Evolutionary conservation across 2,797 vertebrate genomes (phyloP).

Genomic region (Melopsittacus undulatus): DNA sequence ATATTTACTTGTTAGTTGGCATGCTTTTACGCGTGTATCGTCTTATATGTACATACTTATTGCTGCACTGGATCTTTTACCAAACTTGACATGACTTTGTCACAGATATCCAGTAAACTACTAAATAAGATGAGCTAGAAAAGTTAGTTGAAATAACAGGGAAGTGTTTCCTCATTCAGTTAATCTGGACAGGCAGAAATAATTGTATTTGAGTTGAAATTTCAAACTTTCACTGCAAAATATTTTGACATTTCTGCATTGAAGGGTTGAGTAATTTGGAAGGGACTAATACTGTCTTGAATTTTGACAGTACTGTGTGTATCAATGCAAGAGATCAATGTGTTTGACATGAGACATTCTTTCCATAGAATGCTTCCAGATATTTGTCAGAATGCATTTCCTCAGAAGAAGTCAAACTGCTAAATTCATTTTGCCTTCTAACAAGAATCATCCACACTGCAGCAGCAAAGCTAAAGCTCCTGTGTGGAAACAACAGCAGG

Average conservation of each 20-base stretch:
- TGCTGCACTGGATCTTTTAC: not conserved
- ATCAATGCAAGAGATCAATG: constrained; percentile 28
- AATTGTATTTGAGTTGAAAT: not conserved
- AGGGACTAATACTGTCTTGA: not conserved
- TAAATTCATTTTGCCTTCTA: constrained; percentile 63
- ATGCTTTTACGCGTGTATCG: not conserved
- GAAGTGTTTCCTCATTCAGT: not conserved
- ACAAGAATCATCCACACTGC: not conserved
- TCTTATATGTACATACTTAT: not conserved
- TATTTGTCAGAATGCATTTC: constrained; percentile 60
- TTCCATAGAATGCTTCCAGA: constrained; percentile 34
- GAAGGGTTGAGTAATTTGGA: not conserved
- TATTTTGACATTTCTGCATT: not conserved
- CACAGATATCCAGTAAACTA: not conserved
- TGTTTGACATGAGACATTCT: constrained; percentile 49
- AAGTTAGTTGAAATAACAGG: not conserved
- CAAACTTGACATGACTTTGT: not conserved
- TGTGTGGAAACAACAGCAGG: constrained; percentile 24
- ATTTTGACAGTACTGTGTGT: constrained; percentile 34
- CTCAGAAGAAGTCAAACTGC: constrained; percentile 54
- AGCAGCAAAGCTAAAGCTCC: constrained; percentile 40
- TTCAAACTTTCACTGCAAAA: not conserved
- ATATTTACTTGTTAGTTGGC: not conserved
- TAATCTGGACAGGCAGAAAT: not conserved
- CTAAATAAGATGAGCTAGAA: not conserved